Conservation (phyloP, 2,888 invertebrate species). For the Azorinus chamasolen region DNA sequence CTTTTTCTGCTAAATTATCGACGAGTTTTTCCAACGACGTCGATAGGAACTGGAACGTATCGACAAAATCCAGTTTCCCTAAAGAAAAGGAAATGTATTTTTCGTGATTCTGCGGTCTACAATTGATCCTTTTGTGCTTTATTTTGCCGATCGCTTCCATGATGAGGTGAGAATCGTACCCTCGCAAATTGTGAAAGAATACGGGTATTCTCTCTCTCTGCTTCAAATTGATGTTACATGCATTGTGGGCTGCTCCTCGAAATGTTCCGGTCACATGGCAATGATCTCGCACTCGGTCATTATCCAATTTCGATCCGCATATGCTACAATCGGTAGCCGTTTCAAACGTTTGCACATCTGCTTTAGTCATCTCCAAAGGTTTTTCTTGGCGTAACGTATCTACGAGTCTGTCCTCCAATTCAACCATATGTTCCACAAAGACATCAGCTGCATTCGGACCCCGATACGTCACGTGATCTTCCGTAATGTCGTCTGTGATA, state of each 20-base stretch:
- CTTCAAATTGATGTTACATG: slow-evolving; percentile 22
- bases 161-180: slow-evolving; percentile 42
- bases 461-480: slow-evolving; percentile 20
- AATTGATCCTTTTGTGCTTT: not conserved
- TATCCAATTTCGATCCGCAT: not conserved
- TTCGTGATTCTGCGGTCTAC: not conserved
- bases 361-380: slow-evolving; percentile 1
- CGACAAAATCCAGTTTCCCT: not conserved
- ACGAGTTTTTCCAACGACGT: not conserved
- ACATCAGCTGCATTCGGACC: slow-evolving; percentile 11
- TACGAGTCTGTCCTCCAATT: slow-evolving; percentile 19
- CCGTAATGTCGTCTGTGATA: slow-evolving; percentile 2
- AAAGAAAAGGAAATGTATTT: slow-evolving; percentile 2
- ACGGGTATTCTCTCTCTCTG: slow-evolving; percentile 18
- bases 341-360: not conserved
- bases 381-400: not conserved
- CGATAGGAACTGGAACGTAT: no score
- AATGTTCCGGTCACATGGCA: slow-evolving; percentile 45
- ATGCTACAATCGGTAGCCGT: slow-evolving; percentile 2
- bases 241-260: slow-evolving; percentile 51
- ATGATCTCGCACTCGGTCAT: slow-evolving; percentile 31
- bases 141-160: slow-evolving; percentile 3
- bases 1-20: not conserved
- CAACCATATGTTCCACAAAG: slow-evolving; percentile 7
- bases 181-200: slow-evolving; percentile 41